Base-by-base conservation (phyloP, 1,140 invertebrate species). In the Pomacea maculata region DNA sequence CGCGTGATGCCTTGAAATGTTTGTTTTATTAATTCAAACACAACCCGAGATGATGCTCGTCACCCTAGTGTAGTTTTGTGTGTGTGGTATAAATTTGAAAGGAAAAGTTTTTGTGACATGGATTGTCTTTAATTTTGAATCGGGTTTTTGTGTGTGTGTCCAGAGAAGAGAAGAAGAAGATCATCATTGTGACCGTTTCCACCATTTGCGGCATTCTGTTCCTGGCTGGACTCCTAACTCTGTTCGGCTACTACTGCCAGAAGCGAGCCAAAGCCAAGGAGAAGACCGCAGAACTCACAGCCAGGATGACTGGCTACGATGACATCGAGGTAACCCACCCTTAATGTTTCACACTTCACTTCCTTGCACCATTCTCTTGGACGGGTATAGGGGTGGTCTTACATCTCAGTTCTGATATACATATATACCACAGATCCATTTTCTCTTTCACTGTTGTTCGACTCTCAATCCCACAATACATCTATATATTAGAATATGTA, bases 241-340 rank as follows among this genome's bases (percentile, higher is more conserved):
- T 95, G 12, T 93, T 95, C 75, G 93, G 94, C 80, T 93, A 93
- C 91, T 91, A 94, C 87, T 93, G 95, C 94, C 89, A 95, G 91
- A 85, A 96, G 91, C 89, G 94, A 91, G 93, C 95, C 88, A 94
- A 95, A 89, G 94, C 95, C 15, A 97, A 97, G 90, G 96, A 97
- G 86, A 96, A 97, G 70, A 95, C 96, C 0, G 95, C 97, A 78
- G 96, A 97, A 89, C 95, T 97, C 94, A 96, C 97, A 2, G 88
- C 88, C 4, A 87, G 86, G 74, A 90, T 91, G 86, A 88, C 86
- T 67, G 90, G 90, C 57, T 86, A 85, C 82, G 88, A 88, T 57
- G 89, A 91, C 64, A 84, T 80, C 74, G 90, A 88, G 86, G 90
- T 90, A 76, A 45, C 34, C 34, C 6, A 2, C 6, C 34, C 34